Base-by-base conservation (phyloP, 1,140 invertebrate species). In the Psix sp. region DNA sequence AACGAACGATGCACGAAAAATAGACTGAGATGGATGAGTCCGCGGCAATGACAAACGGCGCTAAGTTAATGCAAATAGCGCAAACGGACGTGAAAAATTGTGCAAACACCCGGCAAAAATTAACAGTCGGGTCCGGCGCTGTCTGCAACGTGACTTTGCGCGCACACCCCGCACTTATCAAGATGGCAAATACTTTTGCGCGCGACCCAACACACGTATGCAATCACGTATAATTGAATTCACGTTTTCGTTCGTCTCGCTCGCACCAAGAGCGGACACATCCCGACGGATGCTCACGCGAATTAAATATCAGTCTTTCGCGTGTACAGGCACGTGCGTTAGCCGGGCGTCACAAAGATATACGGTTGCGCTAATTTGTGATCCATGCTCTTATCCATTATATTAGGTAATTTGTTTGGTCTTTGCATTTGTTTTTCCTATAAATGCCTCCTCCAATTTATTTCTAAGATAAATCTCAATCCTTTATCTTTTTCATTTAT, bases 351-450 rank as follows among this genome's bases (percentile, higher is more conserved):
- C 77, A 79, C 76, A 72, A 82, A 82, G 82, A 84, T 82, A 82
- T 82, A 85, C 83, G 78, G 78, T 56, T 68, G 57, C 62, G 74
- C 79, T 83, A 86, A 86, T 86, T 86, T 84, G 80, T 79, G 79
- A 80, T 80, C 75, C 78, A 79, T 76, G 78, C 79, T 74, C 54
- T 80, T 82, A 84, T 83, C 80, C 81, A 80, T 84, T 85, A 85
- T 83, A 84, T 83, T 83, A 81, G 81, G 79, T 80, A 79, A 79
- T 80, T 72, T 77, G 73, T 76, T 74, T 76, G 20, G 76, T 18
- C 26, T 36, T 56, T 54, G 46, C 7, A 60, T 65, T 72, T 71
- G 29, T 52, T 56, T 56, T 13, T 5, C 48, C 39, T 3, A 33
- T 10, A 17, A 40, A 62, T 21, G 24, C n/a, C 6, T 3, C 24